phyloP scores from a whole-genome alignment of 2,888 invertebrate genomes.

The Ormyrus nitidulus region DNA sequence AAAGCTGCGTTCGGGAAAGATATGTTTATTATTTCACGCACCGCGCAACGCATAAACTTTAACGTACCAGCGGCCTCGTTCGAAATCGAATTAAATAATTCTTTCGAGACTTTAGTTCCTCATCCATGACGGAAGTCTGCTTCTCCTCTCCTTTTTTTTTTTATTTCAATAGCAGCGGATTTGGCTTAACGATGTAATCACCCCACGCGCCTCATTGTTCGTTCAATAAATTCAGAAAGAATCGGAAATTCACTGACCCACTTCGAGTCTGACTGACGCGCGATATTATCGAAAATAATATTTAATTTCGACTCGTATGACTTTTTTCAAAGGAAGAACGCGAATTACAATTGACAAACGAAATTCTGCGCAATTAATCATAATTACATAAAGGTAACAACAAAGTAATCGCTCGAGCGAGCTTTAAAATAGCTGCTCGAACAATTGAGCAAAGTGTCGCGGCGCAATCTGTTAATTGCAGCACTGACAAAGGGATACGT shows the following conservation, averaged over 20 bases:
- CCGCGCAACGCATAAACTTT: conserved; percentile 15
- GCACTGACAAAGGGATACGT: conserved; percentile 1
- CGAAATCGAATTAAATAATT: conserved; percentile 34
- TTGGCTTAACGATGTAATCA: conserved; percentile 25
- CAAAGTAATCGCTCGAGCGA: not conserved
- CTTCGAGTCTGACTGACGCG: conserved; percentile 20
- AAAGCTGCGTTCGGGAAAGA: not conserved
- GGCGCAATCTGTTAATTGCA: not conserved
- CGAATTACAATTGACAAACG: not conserved
- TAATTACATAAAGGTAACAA: conserved; percentile 1
- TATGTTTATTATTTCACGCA: conserved; percentile 44
- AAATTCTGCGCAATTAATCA: conserved; percentile 11
- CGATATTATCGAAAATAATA: conserved; percentile 41
- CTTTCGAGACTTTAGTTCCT: conserved; percentile 35
- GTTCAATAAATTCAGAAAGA: conserved; percentile 18
- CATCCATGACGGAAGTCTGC: conserved; percentile 42
- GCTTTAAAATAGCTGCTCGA: not conserved
- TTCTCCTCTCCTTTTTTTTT: not conserved
- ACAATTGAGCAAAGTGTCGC: not conserved
- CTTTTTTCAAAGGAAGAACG: conserved; percentile 3
- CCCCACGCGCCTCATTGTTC: conserved; percentile 9
- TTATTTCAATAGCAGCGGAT: conserved; percentile 35
- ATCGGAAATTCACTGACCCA: conserved; percentile 44
- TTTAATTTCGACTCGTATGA: conserved; percentile 28
- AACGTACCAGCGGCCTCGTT: conserved; percentile 17